phyloP scores from a whole-genome alignment of 2,797 vertebrate species.

The Avahi laniger region DNA sequence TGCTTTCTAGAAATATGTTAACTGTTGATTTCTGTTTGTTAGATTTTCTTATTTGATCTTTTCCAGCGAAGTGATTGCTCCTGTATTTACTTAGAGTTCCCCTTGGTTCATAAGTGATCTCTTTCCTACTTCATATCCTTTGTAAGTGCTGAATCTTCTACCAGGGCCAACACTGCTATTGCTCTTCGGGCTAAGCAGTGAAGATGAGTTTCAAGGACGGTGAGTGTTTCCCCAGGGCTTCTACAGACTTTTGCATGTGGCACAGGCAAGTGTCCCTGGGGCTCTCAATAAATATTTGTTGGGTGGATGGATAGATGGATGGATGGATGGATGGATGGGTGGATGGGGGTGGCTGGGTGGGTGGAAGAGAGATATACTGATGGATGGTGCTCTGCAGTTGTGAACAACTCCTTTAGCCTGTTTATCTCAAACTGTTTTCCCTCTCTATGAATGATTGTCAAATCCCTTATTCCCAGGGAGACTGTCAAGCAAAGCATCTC shows the following conservation, averaged over 20 bases:
- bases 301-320: background rate
- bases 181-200: background rate
- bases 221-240: background rate
- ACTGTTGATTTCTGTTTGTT: background rate
- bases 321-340: background rate
- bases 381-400: background rate
- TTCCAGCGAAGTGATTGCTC: background rate
- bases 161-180: background rate
- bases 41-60: background rate
- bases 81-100: background rate
- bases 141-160: background rate
- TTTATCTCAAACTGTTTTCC: background rate
- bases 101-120: background rate
- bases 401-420: background rate
- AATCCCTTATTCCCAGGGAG: background rate
- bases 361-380: background rate
- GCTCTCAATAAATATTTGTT: background rate
- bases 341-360: background rate
- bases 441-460: background rate
- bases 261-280: background rate
- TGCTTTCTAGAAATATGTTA: background rate
- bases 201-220: background rate
- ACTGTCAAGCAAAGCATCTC: background rate
- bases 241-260: background rate
- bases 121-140: background rate